Base-by-base conservation (phyloP, 1,140 invertebrate genomes). In the Saxidomus purpurata region DNA sequence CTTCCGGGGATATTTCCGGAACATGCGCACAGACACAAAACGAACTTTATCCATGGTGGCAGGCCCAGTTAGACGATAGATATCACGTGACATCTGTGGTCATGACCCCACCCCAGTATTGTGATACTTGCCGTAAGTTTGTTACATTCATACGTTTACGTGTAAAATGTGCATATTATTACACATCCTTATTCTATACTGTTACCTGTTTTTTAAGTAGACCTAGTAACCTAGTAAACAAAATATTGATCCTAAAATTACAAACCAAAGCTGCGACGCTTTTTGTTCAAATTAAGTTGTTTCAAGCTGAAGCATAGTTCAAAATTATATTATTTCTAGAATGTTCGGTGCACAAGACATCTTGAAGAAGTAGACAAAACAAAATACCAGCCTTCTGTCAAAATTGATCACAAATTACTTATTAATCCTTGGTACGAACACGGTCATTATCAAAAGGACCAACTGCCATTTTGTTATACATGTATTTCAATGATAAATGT, bases 11-110 rank as follows among this genome's bases (percentile, higher is more conserved):
- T 34, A 38, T 38, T 34, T 34, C 76, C 47, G 71, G n/a, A 15
- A 43, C 74, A 80, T 77, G 63, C 77, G 49, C 86, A 52, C 76
- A 79, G n/a, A 49, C 76, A 9, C n/a, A 13, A 47, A 47, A 55
- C 34, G 76, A 79, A 52, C 0, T 34, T 0, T 17, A 1, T 36
- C 76, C 76, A 6, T 79, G 76, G 76, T 79, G 76, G 76, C 76
- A 79, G 49, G 76, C 43, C 34, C 25, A 34, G 40, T 43, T 79
- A n/a, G 76, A 79, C 19, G 31, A 31, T 19, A 55, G 76, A 28
- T 79, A 79, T 19, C 9, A 8, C n/a, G 76, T 79, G 19, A 25
- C 76, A 4, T 79, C 76, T 25, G 43, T 79, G 3, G 11, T 34
- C 6, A 55, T 79, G 3, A 79, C 76, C 8, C 1, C 22, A 28